A percentile compares a stretch with the other conserved stretches of the same genome.
Conservation (phyloP, 2,113 vertebrate species). For the Colaptes auratus region DNA sequence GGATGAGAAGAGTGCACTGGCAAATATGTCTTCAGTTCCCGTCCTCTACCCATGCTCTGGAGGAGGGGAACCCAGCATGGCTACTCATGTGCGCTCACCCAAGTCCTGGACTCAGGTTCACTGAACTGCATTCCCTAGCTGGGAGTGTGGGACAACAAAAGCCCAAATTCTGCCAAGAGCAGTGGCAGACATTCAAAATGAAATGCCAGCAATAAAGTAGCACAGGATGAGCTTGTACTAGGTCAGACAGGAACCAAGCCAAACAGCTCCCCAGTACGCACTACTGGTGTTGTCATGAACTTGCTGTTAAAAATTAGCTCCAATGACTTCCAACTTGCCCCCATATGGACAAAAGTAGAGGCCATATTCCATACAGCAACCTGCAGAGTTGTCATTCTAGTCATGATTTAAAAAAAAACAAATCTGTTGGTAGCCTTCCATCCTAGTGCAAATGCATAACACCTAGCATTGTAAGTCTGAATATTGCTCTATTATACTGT, state of each 20-base stretch:
- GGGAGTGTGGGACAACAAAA: neutral
- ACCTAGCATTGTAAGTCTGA: neutral
- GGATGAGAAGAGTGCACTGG: neutral
- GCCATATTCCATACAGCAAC: neutral
- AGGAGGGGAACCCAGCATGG: accelerated
- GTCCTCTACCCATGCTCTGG: neutral
- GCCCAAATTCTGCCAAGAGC: neutral
- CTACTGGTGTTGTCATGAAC: neutral
- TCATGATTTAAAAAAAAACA: neutral
- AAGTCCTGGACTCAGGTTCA: neutral
- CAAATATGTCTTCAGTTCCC: neutral
- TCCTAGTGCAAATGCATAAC: neutral
- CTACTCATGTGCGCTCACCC: accelerated
- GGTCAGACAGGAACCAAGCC: neutral
- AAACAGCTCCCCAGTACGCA: neutral
- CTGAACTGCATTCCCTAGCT: neutral
- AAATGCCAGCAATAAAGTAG: neutral
- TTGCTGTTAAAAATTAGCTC: neutral
- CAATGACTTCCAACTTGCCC: neutral
- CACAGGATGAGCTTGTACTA: neutral
- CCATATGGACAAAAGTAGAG: accelerated
- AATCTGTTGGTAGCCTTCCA: neutral
- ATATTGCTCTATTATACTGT: neutral
- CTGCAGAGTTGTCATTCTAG: neutral
- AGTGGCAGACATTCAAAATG: neutral